Percentiles rank a stretch among this genome's conserved stretches.
Evolutionary conservation across 1,140 invertebrate genomes (phyloP).

Genomic region (Cephus cinctus): DNA sequence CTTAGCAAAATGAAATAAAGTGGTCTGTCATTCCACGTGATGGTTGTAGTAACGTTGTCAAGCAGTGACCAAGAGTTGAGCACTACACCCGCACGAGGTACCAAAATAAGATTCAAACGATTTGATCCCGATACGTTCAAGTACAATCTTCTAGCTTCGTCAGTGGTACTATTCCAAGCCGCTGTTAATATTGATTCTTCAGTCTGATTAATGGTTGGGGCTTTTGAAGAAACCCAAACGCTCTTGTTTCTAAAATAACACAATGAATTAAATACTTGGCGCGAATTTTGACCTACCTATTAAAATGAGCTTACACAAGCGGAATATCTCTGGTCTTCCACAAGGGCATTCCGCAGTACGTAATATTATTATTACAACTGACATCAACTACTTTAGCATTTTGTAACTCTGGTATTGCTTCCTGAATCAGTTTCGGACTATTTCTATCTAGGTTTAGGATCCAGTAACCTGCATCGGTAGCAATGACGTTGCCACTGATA

Average conservation of each 20-base stretch:
- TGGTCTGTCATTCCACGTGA: not conserved
- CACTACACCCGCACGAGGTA: not conserved
- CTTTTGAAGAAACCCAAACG: slow-evolving; percentile 38
- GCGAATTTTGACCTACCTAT: not conserved
- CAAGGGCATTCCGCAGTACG: slow-evolving; percentile 61
- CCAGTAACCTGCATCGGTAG: slow-evolving; percentile 60
- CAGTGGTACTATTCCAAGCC: slow-evolving; percentile 19
- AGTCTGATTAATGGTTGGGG: slow-evolving; percentile 31
- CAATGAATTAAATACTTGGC: slow-evolving; percentile 1
- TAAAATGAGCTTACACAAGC: slow-evolving; percentile 45
- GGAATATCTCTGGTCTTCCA: slow-evolving; percentile 52
- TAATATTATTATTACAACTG: slow-evolving; percentile 48
- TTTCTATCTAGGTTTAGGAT: slow-evolving; percentile 59
- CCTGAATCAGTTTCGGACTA: slow-evolving; percentile 43
- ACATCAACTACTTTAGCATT: slow-evolving; percentile 33
- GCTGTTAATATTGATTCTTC: slow-evolving; percentile 24
- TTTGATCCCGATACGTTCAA: slow-evolving; percentile 28
- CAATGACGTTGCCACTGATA: slow-evolving; percentile 33
- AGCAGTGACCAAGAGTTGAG: not conserved
- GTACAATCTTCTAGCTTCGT: slow-evolving; percentile 19
- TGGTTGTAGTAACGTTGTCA: not conserved
- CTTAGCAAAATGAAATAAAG: not conserved
- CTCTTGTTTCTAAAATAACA: slow-evolving; percentile 28
- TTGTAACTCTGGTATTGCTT: slow-evolving; percentile 44
- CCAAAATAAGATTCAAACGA: not conserved